Conservation (phyloP, 2,888 invertebrate species). For the Pristionchus arcanus region DNA sequence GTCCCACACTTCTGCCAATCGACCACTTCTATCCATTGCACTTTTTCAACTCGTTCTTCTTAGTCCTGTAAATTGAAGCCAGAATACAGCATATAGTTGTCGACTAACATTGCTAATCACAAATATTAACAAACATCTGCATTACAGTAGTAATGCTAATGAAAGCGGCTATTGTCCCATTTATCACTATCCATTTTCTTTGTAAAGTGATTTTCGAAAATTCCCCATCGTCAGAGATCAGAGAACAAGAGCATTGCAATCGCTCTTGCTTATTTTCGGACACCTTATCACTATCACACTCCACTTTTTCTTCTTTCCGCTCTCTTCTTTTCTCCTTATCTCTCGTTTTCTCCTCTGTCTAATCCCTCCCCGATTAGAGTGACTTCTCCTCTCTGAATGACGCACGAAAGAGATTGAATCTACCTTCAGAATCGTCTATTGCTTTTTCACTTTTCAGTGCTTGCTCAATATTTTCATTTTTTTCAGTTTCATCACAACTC, state of each 20-base stretch:
- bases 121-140: no score
- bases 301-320: not conserved
- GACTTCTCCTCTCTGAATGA: slow-evolving; percentile 13
- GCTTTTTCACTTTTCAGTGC: not conserved
- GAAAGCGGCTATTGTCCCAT: no score
- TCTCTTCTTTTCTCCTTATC: not conserved
- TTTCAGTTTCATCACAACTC: not conserved
- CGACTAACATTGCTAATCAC: no score
- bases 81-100: no score
- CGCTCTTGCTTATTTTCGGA: not conserved
- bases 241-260: not conserved
- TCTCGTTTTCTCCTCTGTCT: not conserved
- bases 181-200: no score
- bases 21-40: no score
- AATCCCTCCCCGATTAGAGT: slow-evolving; percentile 1
- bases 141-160: no score
- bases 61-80: no score
- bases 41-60: no score
- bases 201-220: not conserved
- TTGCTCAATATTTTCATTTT: not conserved
- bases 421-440: not conserved
- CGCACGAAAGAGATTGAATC: slow-evolving; percentile 17
- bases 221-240: not conserved
- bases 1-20: no score
- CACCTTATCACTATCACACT: slow-evolving; percentile 43